Conservation (phyloP, 1,140 invertebrate genomes). For the Gonatopus flavifemur region DNA sequence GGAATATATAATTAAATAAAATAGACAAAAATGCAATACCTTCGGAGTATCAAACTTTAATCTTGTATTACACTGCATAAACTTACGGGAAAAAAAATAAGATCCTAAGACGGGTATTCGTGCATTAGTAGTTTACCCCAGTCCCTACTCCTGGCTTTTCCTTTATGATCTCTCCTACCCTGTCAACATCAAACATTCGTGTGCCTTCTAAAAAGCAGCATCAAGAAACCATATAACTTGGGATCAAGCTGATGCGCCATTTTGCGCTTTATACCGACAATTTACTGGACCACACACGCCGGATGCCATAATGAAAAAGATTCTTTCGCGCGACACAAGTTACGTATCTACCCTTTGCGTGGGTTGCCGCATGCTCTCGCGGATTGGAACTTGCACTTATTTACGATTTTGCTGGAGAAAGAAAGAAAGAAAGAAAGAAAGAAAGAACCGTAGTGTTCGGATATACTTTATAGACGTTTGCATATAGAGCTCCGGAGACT, state of each 20-base stretch:
- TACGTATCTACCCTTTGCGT: conserved; percentile 12
- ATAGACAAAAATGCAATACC: too few relatives aligned
- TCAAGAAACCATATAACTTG: conserved; percentile 23
- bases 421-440: too few relatives aligned
- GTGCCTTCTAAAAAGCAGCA: neutral
- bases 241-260: conserved; percentile 36
- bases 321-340: conserved; percentile 11
- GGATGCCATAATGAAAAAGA: conserved; percentile 13
- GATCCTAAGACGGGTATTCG: too few relatives aligned
- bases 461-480: conserved; percentile 8
- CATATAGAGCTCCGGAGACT: too few relatives aligned
- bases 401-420: conserved; percentile 26
- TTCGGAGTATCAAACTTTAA: too few relatives aligned
- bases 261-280: conserved; percentile 33
- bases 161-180: neutral
- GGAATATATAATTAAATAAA: too few relatives aligned
- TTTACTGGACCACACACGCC: conserved; percentile 35
- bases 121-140: too few relatives aligned
- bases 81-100: too few relatives aligned
- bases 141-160: too few relatives aligned
- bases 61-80: too few relatives aligned
- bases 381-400: conserved; percentile 21
- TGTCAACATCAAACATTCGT: neutral
- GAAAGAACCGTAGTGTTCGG: too few relatives aligned
- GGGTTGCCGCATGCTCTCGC: conserved; percentile 21